phyloP scores from a whole-genome alignment of 2,113 vertebrate genomes.

The Charadrius vociferus region DNA sequence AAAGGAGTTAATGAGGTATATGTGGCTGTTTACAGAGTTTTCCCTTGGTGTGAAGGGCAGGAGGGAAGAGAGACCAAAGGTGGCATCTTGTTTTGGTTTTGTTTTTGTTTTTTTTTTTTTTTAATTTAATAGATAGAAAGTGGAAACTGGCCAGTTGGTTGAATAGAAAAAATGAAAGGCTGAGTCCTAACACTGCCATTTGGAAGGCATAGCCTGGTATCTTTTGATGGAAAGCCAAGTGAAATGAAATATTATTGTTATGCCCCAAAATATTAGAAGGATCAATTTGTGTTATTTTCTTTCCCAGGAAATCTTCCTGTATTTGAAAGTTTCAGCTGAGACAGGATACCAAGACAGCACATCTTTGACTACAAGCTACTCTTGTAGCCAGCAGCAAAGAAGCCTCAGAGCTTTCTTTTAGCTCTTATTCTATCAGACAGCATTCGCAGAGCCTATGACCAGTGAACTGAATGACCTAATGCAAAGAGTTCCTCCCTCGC shows the following conservation, averaged over 20 bases:
- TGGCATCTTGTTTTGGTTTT: background rate
- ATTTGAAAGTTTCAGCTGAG: background rate
- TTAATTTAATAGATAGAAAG: background rate
- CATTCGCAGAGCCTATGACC: background rate
- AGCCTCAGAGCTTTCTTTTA: background rate
- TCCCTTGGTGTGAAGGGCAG: background rate
- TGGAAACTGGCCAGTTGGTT: background rate
- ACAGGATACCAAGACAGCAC: background rate
- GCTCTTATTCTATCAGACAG: background rate
- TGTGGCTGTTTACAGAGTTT: background rate
- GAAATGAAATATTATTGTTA: background rate
- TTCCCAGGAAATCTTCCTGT: background rate
- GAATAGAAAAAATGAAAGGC: background rate
- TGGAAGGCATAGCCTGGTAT: background rate
- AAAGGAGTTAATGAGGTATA: background rate
- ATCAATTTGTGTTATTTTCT: background rate
- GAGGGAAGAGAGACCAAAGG: background rate
- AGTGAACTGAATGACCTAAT: background rate
- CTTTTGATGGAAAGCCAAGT: background rate
- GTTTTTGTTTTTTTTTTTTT: background rate
- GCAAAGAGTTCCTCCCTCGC: background rate
- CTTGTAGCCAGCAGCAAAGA: background rate
- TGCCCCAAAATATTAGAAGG: background rate
- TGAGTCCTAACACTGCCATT: background rate
- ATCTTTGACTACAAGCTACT: background rate